Percentiles rank a stretch among this genome's conserved stretches.
Evolutionary conservation across 2,797 vertebrate species (phyloP).

Genomic region (Mico argentatus): DNA sequence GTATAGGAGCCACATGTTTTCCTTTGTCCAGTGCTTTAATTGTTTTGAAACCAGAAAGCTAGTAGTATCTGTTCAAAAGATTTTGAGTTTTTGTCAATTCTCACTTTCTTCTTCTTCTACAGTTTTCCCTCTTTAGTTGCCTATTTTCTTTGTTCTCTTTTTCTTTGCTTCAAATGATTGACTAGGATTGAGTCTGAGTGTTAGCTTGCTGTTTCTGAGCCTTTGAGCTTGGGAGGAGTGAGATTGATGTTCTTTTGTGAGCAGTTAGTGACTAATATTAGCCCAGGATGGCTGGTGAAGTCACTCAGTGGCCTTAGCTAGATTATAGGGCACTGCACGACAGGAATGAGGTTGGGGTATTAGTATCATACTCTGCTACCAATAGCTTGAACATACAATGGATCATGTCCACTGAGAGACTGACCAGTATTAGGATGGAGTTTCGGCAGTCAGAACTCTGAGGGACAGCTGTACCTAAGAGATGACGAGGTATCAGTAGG

Average conservation of each 20-base stretch:
- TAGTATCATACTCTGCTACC: slow-evolving; percentile 55
- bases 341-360: slow-evolving; percentile 63
- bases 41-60: slow-evolving; percentile 51
- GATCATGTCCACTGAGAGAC: slow-evolving; percentile 33
- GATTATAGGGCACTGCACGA: slow-evolving; percentile 30
- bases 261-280: slow-evolving; percentile 28
- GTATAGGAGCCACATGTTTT: background rate
- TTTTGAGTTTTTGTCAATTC: slow-evolving; percentile 27
- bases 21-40: slow-evolving; percentile 13
- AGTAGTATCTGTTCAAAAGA: background rate
- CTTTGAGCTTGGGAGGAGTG: background rate
- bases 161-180: slow-evolving; percentile 60
- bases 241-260: slow-evolving; percentile 41
- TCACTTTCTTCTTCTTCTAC: background rate
- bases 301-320: slow-evolving; percentile 13
- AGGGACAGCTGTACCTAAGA: slow-evolving; percentile 71
- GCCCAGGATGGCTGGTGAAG: background rate
- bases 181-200: background rate
- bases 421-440: slow-evolving; percentile 39
- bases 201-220: slow-evolving; percentile 49
- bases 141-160: slow-evolving; percentile 65
- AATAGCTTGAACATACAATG: slow-evolving; percentile 52
- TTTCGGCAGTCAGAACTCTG: slow-evolving; percentile 65
- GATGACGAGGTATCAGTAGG: slow-evolving; percentile 42
- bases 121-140: slow-evolving; percentile 43